phyloP scores from a whole-genome alignment of 2,888 invertebrate genomes.

The Eupithecia abbreviata region DNA sequence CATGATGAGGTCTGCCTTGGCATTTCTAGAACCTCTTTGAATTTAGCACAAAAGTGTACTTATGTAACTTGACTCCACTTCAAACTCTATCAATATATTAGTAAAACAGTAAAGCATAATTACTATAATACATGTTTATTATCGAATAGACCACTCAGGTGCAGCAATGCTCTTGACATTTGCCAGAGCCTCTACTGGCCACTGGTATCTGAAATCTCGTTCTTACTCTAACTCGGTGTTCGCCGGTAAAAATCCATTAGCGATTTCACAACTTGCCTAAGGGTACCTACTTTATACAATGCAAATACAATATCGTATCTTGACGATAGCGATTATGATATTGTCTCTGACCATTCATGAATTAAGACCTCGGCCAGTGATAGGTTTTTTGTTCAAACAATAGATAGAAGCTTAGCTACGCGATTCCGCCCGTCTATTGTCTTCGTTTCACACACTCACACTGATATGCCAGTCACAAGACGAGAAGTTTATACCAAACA shows the following conservation, averaged over 20 bases:
- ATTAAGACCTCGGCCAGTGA: constrained; percentile 26
- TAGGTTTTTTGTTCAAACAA: constrained; percentile 44
- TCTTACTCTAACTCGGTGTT: constrained; percentile 39
- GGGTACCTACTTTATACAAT: constrained; percentile 44
- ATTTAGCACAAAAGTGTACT: constrained; percentile 7
- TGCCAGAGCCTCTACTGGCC: constrained; percentile 45
- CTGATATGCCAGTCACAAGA: constrained; percentile 34
- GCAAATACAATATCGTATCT: constrained; percentile 21
- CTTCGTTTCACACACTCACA: constrained; percentile 52
- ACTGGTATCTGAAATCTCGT: constrained; percentile 48
- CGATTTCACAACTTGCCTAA: constrained; percentile 38
- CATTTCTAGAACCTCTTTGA: constrained; percentile 16
- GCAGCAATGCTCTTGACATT: constrained; percentile 60
- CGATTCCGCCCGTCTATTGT: constrained; percentile 46
- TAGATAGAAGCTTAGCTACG: constrained; percentile 32
- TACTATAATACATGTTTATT: constrained; percentile 39
- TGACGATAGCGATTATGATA: constrained; percentile 27
- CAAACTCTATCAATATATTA: constrained; percentile 20
- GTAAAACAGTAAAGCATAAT: constrained; percentile 30
- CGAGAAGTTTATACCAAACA: constrained; percentile 25
- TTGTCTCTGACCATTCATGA: constrained; percentile 30
- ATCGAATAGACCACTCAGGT: constrained; percentile 44
- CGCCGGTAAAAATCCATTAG: constrained; percentile 43
- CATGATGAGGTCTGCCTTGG: constrained; percentile 9
- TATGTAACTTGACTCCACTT: constrained; percentile 12